These are phyloP conservation scores for Heliconius charithonia DNA, from an alignment of 2,888 invertebrate species.

Conservation along the genomic window DNA sequence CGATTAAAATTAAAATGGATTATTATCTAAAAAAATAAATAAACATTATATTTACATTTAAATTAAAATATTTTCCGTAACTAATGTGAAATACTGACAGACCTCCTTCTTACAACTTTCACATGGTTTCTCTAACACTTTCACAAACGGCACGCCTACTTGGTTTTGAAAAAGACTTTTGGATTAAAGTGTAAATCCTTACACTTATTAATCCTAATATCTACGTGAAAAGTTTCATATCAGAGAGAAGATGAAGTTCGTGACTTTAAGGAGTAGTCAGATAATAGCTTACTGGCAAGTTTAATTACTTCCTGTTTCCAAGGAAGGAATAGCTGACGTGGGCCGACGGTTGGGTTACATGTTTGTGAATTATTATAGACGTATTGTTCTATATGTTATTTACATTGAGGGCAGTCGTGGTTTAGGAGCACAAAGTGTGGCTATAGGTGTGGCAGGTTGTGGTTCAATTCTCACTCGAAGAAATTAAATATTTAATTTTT, in stretches of 20 bases:
- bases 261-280: constrained; percentile 68
- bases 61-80: background rate
- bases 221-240: constrained; percentile 69
- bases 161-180: constrained; percentile 52
- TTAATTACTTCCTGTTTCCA: constrained; percentile 78
- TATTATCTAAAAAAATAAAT: background rate
- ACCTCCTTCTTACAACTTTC: background rate
- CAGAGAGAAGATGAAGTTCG: constrained; percentile 68
- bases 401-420: background rate
- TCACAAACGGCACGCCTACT: constrained; percentile 33
- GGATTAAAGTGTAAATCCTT: constrained; percentile 51
- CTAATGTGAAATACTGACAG: background rate
- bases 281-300: constrained; percentile 78
- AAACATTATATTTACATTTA: background rate
- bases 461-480: too few relatives aligned
- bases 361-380: constrained; percentile 25
- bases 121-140: too few relatives aligned
- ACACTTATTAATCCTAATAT: too few relatives aligned
- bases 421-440: too few relatives aligned
- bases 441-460: too few relatives aligned
- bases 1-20: too few relatives aligned
- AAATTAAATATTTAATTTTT: too few relatives aligned
- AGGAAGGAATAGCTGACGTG: constrained; percentile 55
- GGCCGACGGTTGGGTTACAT: constrained; percentile 34
- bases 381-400: background rate